Base-by-base conservation (phyloP, 2,888 invertebrate species). In the Drosophila paracracens region DNA sequence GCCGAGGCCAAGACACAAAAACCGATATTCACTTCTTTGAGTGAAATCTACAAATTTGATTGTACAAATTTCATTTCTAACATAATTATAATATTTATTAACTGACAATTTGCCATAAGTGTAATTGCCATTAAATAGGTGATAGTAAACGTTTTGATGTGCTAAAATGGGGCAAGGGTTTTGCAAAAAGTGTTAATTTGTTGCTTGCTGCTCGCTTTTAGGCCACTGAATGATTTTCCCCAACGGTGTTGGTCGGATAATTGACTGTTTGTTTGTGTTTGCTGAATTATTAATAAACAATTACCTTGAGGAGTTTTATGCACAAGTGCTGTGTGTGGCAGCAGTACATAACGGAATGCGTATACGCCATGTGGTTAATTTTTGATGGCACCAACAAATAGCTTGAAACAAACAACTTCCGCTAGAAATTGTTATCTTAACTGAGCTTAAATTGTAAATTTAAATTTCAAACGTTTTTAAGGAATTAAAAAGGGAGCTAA, bases 301-400 rank as follows among this genome's bases (percentile, higher is more conserved):
- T 90, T 74, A 70, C 57, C 35, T 62, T 65, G 29, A 53, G 76
- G 60, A 76, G 38, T 51, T 50, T 54, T 43, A 51, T 48, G 62
- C 54, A 56, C 29, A 64, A 82, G 67, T 67, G 81, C 54, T 64
- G 59, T 18, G 63, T 68, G 76, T 82, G 90, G 73, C 73, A 61
- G 73, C 52, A 78, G 67, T 70, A 38, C 36, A 71, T 70, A 57
- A 65, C 53, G 61, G 48, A 70, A 56, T 75, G 53, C 75, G 88
- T 46, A 90, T 85, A 70, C 85, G 89, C 85, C 91, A 85, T 90
- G 88, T 90, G 84, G 82, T 74, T 69, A 25, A 56, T 71, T 54
- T 88, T 74, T 62, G 63, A 54, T 69, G 36, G 60, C 58, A 70
- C 57, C 56, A 68, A 68, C 69, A 64, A 75, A 68, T 61, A 62